These are phyloP conservation scores for Agrotis exclamationis DNA, from an alignment of 2,888 invertebrate genomes.

Conservation along the genomic window DNA sequence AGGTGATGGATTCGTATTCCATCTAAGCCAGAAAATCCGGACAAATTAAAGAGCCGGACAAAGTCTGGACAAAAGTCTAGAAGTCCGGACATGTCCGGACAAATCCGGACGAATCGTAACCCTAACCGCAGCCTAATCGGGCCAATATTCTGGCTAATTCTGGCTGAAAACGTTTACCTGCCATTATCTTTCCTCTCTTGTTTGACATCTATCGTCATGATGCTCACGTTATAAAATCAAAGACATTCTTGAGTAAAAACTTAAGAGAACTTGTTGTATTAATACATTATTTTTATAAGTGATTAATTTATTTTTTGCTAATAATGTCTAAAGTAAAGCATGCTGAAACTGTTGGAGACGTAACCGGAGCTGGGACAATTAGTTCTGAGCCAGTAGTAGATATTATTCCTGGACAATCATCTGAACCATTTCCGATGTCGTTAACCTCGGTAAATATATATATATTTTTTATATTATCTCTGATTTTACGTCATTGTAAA, in stretches of 20 bases:
- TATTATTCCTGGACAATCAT: background rate
- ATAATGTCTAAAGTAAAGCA: conserved; percentile 16
- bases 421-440: no score
- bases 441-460: conserved; percentile 25
- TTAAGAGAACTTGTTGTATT: conserved; percentile 17
- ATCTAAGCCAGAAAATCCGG: no score
- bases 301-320: conserved; percentile 18
- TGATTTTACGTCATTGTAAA: no score
- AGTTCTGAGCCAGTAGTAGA: background rate
- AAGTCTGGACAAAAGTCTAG: no score
- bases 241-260: conserved; percentile 31
- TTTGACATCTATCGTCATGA: background rate
- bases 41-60: no score
- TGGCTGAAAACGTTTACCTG: background rate
- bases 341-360: background rate
- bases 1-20: no score
- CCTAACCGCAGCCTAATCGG: no score
- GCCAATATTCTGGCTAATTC: background rate
- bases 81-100: no score
- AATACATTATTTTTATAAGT: conserved; percentile 30
- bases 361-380: background rate
- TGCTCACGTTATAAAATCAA: conserved; percentile 7
- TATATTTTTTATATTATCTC: background rate
- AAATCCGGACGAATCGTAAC: no score
- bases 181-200: background rate